Conservation (phyloP, 2,888 invertebrate species). For the Acleris literana region DNA sequence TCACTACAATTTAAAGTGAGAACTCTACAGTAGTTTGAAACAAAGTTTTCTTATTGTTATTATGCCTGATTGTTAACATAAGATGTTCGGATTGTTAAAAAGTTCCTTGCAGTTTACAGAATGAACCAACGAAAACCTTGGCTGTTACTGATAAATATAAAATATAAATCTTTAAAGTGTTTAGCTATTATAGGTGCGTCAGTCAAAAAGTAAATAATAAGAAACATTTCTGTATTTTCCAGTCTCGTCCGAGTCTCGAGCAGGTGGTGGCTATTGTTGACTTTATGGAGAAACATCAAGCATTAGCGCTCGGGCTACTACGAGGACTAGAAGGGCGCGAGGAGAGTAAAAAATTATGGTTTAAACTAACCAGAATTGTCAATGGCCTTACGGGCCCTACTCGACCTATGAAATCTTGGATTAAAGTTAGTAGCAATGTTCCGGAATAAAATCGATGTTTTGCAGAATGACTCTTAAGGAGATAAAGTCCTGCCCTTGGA, state of each 20-base stretch:
- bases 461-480: too few species aligned
- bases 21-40: constrained; percentile 29
- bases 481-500: too few species aligned
- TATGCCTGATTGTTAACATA: neutral
- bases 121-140: neutral
- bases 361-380: constrained; percentile 64
- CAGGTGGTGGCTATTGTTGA: constrained; percentile 74
- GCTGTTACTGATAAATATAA: too few species aligned
- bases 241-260: constrained; percentile 74
- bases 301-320: constrained; percentile 64
- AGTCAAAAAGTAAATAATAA: too few species aligned
- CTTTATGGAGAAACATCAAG: constrained; percentile 75
- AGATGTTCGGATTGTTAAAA: neutral
- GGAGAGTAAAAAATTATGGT: constrained; percentile 73
- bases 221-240: constrained; percentile 11
- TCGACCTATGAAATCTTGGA: constrained; percentile 76
- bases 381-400: constrained; percentile 70
- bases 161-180: neutral
- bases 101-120: neutral
- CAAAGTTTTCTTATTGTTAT: constrained; percentile 6
- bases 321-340: constrained; percentile 72
- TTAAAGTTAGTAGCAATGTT: constrained; percentile 59
- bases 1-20: constrained; percentile 19
- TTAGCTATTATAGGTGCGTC: neutral
- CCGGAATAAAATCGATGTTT: too few species aligned